Evolutionary conservation across 2,888 invertebrate genomes (phyloP), one percentile per base, ranked within the genome.

Genomic region (Mesorhabditis spiculigera): DNA sequence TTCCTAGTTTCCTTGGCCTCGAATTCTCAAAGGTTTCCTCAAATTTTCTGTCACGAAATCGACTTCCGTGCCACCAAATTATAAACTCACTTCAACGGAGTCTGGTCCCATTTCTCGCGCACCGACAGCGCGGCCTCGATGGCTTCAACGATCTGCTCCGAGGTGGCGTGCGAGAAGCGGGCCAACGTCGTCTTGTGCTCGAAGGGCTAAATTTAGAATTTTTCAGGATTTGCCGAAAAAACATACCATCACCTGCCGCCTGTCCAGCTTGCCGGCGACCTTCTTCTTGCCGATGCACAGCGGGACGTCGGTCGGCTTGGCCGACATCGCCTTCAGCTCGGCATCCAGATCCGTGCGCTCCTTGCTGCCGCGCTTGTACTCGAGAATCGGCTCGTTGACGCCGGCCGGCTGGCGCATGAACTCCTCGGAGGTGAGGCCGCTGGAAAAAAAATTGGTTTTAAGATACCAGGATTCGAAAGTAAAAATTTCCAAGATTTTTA

Each of bases 281-380:
- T 91, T 91, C 87, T 96, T 90, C 78, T 92, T 92, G n/a, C 95
- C 97, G 86, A 98, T 93, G n/a, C 96, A 91, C 86, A 98, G 92
- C 6, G 98, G 97, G 73, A 97, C 91, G 78, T 97, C 95, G 85
- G 92, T 91, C 58, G 68, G 62, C n/a, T n/a, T 61, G 61, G 63
- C 44, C 43, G 71, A 62, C 71, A 71, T 71, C n/a, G 5, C 28
- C 42, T 65, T 71, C 43, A 80, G 62, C 28, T 76, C 78, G 4
- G 72, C 68, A 43, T 80, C 80, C 65, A 80, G 70, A 45, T 74
- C 91, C 67, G 88, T 87, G 71, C 94, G 90, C 87, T 98, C 96
- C 69, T 89, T 87, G 75, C 93, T 93, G 66, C 92, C 92, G 74
- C 91, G 91, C 74, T 91, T 89, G 87, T 96, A 98, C n/a, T 88